Conservation (phyloP, 2,113 vertebrate genomes). For the Hippocampus comes region DNA sequence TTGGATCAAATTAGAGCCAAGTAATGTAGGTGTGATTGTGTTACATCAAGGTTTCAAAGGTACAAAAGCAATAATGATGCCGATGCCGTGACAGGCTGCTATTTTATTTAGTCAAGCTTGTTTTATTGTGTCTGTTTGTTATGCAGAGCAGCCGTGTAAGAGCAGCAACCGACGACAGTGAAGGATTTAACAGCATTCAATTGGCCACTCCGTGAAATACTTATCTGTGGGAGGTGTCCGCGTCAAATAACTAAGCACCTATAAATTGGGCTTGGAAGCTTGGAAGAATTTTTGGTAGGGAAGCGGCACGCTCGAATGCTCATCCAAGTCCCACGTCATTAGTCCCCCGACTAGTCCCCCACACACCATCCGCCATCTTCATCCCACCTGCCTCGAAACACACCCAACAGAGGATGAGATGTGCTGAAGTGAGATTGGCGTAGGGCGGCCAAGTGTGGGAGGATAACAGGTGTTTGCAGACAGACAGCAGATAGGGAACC, state of each 20-base stretch:
- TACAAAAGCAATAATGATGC: constrained; percentile 56
- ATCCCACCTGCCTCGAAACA: constrained; percentile 53
- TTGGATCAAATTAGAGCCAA: constrained; percentile 18
- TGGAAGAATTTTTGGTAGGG: constrained; percentile 21
- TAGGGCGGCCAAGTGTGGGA: constrained; percentile 66
- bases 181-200: constrained; percentile 4
- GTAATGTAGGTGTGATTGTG: constrained; percentile 24
- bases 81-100: constrained; percentile 23
- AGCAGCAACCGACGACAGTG: not conserved
- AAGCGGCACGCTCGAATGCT: constrained; percentile 13
- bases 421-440: constrained; percentile 59
- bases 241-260: not conserved
- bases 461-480: constrained; percentile 78
- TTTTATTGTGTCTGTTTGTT: constrained; percentile 4
- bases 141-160: constrained; percentile 29
- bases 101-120: constrained; percentile 2
- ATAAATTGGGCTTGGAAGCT: constrained; percentile 23
- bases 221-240: not conserved
- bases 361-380: constrained; percentile 26
- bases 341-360: constrained; percentile 10
- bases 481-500: constrained; percentile 75
- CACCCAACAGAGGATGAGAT: constrained; percentile 49
- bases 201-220: not conserved
- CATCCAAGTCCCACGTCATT: constrained; percentile 32
- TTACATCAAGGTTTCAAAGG: constrained; percentile 14